phyloP scores from a whole-genome alignment of 1,140 invertebrate species.

The Pogonomyrmex barbatus region DNA sequence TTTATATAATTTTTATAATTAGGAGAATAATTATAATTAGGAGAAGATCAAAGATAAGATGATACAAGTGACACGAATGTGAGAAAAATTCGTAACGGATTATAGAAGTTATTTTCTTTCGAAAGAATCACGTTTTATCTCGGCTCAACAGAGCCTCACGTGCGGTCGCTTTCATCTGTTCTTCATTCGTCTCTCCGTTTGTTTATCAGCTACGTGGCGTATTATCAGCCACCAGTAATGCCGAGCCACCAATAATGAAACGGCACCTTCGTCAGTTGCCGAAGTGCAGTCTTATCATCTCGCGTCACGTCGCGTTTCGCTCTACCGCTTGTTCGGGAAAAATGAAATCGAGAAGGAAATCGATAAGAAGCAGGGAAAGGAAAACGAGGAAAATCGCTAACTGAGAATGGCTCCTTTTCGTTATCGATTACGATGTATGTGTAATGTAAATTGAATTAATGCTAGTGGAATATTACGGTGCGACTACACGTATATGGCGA shows the following conservation, averaged over 20 bases:
- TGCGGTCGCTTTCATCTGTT: not conserved
- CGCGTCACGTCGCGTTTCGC: conserved; percentile 11
- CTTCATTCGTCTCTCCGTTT: conserved; percentile 2
- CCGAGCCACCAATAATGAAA: conserved; percentile 47
- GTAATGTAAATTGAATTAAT: conserved; percentile 37
- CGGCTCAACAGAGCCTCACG: not conserved
- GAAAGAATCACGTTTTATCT: not conserved
- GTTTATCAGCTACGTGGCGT: conserved; percentile 49
- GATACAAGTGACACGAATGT: not conserved
- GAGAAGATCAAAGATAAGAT: not conserved
- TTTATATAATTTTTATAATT: no score
- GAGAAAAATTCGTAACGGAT: not conserved
- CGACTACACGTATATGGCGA: not conserved
- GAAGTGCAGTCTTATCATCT: conserved; percentile 34
- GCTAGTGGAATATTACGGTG: conserved; percentile 31
- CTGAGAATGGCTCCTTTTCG: not conserved
- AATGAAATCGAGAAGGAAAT: not conserved
- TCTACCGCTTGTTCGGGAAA: not conserved
- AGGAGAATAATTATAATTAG: not conserved
- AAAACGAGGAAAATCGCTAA: not conserved
- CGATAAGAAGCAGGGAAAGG: not conserved
- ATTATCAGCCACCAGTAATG: conserved; percentile 45
- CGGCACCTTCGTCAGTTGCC: conserved; percentile 35
- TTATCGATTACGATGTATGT: not conserved
- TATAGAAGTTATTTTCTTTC: not conserved